Conservation (phyloP, 1,140 invertebrate genomes). For the Calliopsis andreniformis region DNA sequence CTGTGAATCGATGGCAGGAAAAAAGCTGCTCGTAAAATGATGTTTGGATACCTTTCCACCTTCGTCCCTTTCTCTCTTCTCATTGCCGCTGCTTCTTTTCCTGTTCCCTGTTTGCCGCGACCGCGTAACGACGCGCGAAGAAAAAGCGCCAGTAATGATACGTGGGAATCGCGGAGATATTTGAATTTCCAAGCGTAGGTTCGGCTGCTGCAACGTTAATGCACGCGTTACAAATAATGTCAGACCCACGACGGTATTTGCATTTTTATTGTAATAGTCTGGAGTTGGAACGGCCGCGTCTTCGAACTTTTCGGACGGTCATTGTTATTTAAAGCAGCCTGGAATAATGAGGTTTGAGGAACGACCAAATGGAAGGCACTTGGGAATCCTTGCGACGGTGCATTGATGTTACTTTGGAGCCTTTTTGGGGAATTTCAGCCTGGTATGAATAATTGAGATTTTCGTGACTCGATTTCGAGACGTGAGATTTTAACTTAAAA, state of each 20-base stretch:
- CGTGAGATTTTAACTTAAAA: no score
- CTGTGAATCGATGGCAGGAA: background rate
- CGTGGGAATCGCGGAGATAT: conserved; percentile 18
- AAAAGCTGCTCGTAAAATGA: background rate
- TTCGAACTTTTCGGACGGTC: conserved; percentile 27
- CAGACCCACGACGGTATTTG: background rate
- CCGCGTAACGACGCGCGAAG: conserved; percentile 1
- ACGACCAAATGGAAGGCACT: background rate
- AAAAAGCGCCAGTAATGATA: conserved; percentile 25
- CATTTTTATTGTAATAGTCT: conserved; percentile 41
- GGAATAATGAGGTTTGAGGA: background rate
- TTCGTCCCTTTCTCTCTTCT: background rate
- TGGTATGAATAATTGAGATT: background rate
- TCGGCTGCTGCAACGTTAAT: conserved; percentile 14
- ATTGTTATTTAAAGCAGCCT: conserved; percentile 5
- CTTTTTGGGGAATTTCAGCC: no score
- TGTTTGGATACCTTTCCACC: background rate
- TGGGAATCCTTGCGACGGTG: background rate
- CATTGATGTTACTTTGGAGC: background rate
- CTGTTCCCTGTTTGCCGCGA: background rate
- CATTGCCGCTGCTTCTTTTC: background rate
- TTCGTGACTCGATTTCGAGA: background rate
- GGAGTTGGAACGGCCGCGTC: background rate
- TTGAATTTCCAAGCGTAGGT: conserved; percentile 38
- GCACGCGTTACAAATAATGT: conserved; percentile 38